Percentiles rank a stretch among this genome's conserved stretches.
These are phyloP conservation scores for Calephelis virginiensis DNA, from an alignment of 1,140 invertebrate species.

Conservation along the genomic window DNA sequence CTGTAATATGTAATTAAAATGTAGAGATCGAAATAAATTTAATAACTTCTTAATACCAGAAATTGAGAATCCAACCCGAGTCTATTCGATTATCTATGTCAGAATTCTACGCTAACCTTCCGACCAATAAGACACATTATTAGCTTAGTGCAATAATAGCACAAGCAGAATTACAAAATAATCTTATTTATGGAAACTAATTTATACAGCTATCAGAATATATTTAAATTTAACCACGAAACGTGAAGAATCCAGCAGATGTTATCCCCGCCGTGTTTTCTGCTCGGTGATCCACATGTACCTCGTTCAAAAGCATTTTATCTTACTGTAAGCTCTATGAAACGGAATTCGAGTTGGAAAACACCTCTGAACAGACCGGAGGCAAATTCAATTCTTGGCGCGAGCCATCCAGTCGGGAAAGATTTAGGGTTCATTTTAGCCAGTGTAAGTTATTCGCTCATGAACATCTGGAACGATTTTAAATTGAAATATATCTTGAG, in stretches of 20 bases:
- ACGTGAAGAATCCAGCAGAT: constrained; percentile 10
- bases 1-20: no score
- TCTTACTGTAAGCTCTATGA: constrained; percentile 24
- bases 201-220: not conserved
- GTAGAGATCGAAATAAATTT: no score
- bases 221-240: constrained; percentile 5
- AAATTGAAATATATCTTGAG: constrained; percentile 57
- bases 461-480: constrained; percentile 61
- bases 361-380: constrained; percentile 25
- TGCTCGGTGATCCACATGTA: constrained; percentile 10
- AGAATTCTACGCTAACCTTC: no score
- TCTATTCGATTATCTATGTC: no score
- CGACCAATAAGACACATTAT: no score
- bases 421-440: constrained; percentile 66
- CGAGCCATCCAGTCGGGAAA: constrained; percentile 42
- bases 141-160: no score
- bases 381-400: constrained; percentile 61
- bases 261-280: constrained; percentile 6
- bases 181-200: not conserved
- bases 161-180: no score
- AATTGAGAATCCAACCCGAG: no score
- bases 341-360: constrained; percentile 26
- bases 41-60: no score
- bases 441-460: constrained; percentile 55
- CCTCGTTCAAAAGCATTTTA: constrained; percentile 21